Conservation (phyloP, 2,113 vertebrate genomes). For the Lathamus discolor region DNA sequence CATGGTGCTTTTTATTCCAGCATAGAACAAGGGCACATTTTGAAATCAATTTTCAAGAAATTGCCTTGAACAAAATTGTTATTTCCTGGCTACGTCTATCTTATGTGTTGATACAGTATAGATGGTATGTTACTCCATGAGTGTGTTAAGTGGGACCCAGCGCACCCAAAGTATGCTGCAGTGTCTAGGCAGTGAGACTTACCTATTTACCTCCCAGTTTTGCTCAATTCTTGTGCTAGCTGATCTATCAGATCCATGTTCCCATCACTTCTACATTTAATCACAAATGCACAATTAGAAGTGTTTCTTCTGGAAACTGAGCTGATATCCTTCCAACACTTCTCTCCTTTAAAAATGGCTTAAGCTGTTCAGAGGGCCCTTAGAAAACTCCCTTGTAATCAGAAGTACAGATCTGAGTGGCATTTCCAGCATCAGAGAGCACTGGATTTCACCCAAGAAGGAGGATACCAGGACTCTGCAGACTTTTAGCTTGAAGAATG, state of each 20-base stretch:
- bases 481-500: neutral
- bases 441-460: neutral
- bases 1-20: neutral
- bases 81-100: neutral
- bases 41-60: neutral
- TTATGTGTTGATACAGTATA: neutral
- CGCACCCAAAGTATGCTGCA: neutral
- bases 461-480: neutral
- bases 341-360: neutral
- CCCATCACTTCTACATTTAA: neutral
- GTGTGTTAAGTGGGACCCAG: neutral
- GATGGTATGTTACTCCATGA: neutral
- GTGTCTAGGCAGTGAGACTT: neutral
- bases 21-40: neutral
- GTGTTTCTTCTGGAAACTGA: neutral
- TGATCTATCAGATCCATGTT: neutral
- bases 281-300: neutral
- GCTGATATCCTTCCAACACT: neutral
- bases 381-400: neutral
- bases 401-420: neutral
- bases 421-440: neutral
- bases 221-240: neutral
- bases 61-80: neutral
- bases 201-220: neutral
- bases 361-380: neutral